A percentile compares a stretch with the other conserved stretches of the same genome.
These are phyloP conservation scores for Hydrozoanthus gracilis DNA, from an alignment of 92 coral and sea anemone species.

Conservation along the genomic window DNA sequence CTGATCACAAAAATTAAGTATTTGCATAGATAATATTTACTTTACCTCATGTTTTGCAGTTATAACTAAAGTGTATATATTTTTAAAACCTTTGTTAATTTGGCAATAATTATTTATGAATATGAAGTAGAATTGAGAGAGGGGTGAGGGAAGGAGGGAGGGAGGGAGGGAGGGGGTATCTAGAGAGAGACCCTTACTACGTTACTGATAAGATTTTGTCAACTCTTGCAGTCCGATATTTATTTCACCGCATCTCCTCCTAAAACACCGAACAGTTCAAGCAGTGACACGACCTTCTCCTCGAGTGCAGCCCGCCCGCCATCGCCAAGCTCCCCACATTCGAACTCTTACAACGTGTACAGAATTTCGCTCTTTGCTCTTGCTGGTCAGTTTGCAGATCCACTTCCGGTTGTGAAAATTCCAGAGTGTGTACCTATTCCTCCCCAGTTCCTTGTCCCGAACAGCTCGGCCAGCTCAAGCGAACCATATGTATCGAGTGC, in stretches of 20 bases:
- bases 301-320: slow-evolving; percentile 42
- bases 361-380: slow-evolving; percentile 76
- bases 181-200: background rate
- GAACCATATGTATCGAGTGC: slow-evolving; percentile 22
- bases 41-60: too few species aligned
- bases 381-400: slow-evolving; percentile 85
- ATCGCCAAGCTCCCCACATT: slow-evolving; percentile 51
- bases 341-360: slow-evolving; percentile 61
- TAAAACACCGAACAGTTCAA: slow-evolving; percentile 53
- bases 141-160: background rate
- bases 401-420: slow-evolving; percentile 65
- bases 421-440: slow-evolving; percentile 54
- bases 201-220: background rate
- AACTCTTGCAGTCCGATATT: slow-evolving; percentile 77
- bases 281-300: slow-evolving; percentile 34
- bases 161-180: background rate
- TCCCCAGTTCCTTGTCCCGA: slow-evolving; percentile 45
- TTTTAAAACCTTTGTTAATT: too few species aligned
- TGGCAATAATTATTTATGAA: too few species aligned
- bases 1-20: too few species aligned
- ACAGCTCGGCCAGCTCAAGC: background rate
- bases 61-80: too few species aligned
- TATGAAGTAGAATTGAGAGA: background rate
- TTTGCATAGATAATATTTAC: too few species aligned
- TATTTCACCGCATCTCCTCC: slow-evolving; percentile 93